Evolutionary conservation across 2,113 vertebrate species (phyloP).

Genomic region (Scartelaos histophorus): DNA sequence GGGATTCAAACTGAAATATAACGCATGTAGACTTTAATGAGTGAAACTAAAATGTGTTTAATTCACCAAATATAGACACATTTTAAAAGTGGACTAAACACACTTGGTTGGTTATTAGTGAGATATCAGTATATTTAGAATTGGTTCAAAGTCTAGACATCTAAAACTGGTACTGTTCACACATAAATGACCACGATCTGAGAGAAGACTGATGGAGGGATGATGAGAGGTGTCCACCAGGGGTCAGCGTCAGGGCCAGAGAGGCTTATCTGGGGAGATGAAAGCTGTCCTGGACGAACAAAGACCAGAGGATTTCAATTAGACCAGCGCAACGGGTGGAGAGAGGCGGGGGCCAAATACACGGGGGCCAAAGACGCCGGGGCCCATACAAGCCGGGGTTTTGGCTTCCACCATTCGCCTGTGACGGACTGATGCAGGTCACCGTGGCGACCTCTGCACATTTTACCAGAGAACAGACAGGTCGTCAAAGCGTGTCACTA

Average conservation of each 20-base stretch:
- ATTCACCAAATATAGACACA: no score
- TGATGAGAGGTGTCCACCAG: conserved; percentile 9
- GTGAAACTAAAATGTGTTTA: no score
- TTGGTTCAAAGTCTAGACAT: no score
- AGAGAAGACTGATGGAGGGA: conserved; percentile 40
- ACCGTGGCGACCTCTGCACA: background rate
- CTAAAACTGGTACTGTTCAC: no score
- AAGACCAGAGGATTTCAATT: conserved; percentile 71
- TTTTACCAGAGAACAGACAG: background rate
- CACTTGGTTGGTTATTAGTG: no score
- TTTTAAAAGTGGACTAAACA: no score
- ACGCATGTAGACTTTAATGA: no score
- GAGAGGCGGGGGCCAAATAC: background rate
- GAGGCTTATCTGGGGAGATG: conserved; percentile 72
- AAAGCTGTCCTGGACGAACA: conserved; percentile 66
- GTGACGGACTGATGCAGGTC: background rate
- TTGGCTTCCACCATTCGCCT: background rate
- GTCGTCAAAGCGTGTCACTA: background rate
- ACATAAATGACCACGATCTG: conserved; percentile 29
- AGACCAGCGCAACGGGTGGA: conserved; percentile 12
- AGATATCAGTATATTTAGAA: no score
- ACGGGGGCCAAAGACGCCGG: background rate
- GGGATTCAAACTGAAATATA: no score
- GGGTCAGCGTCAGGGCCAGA: conserved; percentile 35
- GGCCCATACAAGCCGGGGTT: background rate